phyloP scores from a whole-genome alignment of 2,113 vertebrate genomes.

The Artemisiospiza belli region DNA sequence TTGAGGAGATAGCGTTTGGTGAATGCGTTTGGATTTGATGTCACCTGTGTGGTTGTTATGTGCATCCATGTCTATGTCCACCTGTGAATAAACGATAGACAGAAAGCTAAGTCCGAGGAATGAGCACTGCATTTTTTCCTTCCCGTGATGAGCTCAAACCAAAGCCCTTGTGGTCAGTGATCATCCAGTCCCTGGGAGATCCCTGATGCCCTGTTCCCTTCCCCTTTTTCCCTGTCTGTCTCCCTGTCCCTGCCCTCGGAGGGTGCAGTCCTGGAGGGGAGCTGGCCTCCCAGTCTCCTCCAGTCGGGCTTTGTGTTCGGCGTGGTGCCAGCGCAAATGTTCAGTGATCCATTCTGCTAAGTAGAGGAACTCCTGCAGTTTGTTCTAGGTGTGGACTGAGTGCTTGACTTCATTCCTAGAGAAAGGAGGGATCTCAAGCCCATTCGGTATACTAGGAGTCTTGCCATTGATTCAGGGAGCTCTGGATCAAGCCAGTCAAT shows the following conservation, averaged over 20 bases:
- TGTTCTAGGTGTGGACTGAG: slow-evolving; percentile 42
- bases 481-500: slow-evolving; percentile 58
- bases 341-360: not conserved
- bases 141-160: not conserved
- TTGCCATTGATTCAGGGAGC: slow-evolving; percentile 57
- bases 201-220: not conserved
- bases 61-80: slow-evolving; percentile 61
- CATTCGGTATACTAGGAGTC: not conserved
- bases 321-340: not conserved
- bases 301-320: not conserved
- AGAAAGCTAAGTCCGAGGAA: slow-evolving; percentile 10
- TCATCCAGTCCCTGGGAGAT: not conserved
- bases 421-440: slow-evolving; percentile 25
- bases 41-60: slow-evolving; percentile 54
- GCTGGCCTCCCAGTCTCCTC: not conserved
- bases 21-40: slow-evolving; percentile 61
- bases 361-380: slow-evolving; percentile 35
- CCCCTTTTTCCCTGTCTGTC: not conserved
- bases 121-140: slow-evolving; percentile 25
- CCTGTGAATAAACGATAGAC: slow-evolving; percentile 34
- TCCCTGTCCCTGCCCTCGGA: not conserved
- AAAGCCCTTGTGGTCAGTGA: not conserved
- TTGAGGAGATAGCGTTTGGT: slow-evolving; percentile 26
- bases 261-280: not conserved
- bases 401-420: slow-evolving; percentile 28